Evolutionary conservation across 2,888 invertebrate genomes (phyloP), one percentile per base, ranked within the genome.

Genomic region (Chorisops tibialis): DNA sequence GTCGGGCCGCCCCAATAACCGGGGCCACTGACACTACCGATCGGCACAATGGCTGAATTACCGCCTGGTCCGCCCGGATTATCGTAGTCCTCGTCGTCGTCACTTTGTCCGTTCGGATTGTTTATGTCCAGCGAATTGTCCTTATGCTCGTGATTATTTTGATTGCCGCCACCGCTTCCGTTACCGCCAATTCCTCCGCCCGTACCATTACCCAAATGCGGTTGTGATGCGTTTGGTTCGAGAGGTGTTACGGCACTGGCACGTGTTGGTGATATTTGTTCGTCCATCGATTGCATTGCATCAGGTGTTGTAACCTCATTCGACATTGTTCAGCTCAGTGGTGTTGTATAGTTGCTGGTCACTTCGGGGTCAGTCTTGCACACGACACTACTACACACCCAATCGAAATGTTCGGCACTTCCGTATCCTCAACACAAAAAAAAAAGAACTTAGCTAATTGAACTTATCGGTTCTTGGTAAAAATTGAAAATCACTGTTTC

Each of bases 1-100:
- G 45, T 3, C 19, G 56, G 48, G 19, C 48, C 48, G 21, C 71
- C 71, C 67, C 73, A 72, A 60, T 68, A 70, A 38, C 72, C 71
- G 12, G 37, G 41, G 12, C 56, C 56, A 24, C 56, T 56, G 14
- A 43, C 56, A 18, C 56, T 30, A 65, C 50, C 67, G 66, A 30
- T 66, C 68, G 52, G 68, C 59, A 61, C 61, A 18, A 58, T 65
- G 38, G 59, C 50, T 16, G 50, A 7, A 30, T 35, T 35, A 30
- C 16, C 48, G 19, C 52, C 51, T 35, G 35, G 49, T 22, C 45
- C 41, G 51, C 37, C 58, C 21, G 61, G 49, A 24, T 48, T 51
- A 18, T 61, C 52, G 56, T 56, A 56, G 18, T 56, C 56, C 43
- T 56, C 43, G 11, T 51, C 47, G 59, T 58, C 61, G 56, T 63